Conservation (phyloP, 2,888 invertebrate species). For the Calliscelio sp. region DNA sequence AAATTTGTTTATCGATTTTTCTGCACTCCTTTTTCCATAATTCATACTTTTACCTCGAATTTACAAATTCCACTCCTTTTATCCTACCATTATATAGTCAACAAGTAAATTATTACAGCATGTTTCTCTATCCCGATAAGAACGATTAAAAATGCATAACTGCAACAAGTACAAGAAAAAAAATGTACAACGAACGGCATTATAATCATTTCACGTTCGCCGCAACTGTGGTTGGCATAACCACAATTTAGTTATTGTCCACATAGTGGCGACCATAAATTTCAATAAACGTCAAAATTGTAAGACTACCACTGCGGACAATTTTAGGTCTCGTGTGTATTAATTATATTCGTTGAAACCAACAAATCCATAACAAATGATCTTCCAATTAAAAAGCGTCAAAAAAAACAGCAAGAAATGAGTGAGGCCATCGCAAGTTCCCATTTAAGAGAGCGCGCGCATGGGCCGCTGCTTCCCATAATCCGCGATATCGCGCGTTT, state of each 20-base stretch:
- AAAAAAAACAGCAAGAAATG: slow-evolving; percentile 47
- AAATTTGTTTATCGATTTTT: neutral
- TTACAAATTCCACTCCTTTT: too few species aligned
- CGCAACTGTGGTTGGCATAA: slow-evolving; percentile 39
- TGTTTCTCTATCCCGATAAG: neutral
- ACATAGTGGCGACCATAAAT: slow-evolving; percentile 24
- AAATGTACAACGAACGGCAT: neutral
- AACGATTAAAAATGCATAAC: neutral
- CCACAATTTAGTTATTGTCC: slow-evolving; percentile 48
- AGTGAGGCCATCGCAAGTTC: slow-evolving; percentile 66
- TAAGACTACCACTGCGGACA: too few species aligned
- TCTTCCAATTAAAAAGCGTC: too few species aligned
- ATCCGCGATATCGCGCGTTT: slow-evolving; percentile 64
- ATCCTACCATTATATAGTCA: too few species aligned
- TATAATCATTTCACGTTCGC: slow-evolving; percentile 22
- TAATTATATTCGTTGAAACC: too few species aligned
- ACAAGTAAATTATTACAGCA: too few species aligned
- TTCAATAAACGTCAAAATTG: slow-evolving; percentile 34
- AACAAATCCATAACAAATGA: too few species aligned
- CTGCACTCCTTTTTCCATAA: too few species aligned
- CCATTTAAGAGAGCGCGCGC: slow-evolving; percentile 65
- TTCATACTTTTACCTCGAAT: too few species aligned
- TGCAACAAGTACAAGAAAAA: slow-evolving; percentile 20
- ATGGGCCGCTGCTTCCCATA: slow-evolving; percentile 61
- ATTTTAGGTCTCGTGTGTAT: too few species aligned